Base-by-base conservation (phyloP, 2,797 vertebrate species). In the Fistularia tabacaria region DNA sequence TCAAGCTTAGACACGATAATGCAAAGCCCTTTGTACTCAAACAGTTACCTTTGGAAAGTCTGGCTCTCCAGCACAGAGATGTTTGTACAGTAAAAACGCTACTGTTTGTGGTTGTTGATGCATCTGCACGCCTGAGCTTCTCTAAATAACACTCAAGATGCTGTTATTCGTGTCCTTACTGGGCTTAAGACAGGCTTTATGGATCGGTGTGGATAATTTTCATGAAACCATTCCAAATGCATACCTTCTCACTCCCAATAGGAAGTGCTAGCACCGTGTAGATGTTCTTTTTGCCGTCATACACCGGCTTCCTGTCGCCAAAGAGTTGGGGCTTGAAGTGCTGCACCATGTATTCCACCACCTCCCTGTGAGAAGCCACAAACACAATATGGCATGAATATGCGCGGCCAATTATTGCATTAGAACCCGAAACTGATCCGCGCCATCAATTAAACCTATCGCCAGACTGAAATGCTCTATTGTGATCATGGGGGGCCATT, bases 281-380 rank as follows among this genome's bases (percentile, higher is more conserved):
- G 84, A 99, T 98, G 81, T 99, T 99, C 92, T 97, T 99, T 89
- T 99, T 99, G 71, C 97, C 97, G 62, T 99, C 97, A 0, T 98
- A 99, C 47, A 99, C 97, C 0, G 97, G 96, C 74, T 99, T 99
- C 76, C 97, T 89, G 85, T 99, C 96, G 0, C 97, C 97, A 36
- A 99, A 99, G 77, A 99, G 97, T 90, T 99, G 97, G 0, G 96
- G 97, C 82, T 99, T 99, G 89, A 98, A 98, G 89, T 99, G 97
- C 70, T 99, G 97, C 54, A 99, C 97, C 97, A 99, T 99, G 85
- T 99, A 99, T 77, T 99, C 97, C 88, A 99, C 97, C 6, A 99
- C 97, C 83, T 99, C 97, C 91, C 97, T 99, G 86, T 0, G 1
- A 64, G 66, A 73, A 57, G n/a, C 0, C 1, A 64, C 60, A 12